Evolutionary conservation across 2,797 vertebrate species (phyloP), one percentile per base, ranked within the genome.

Genomic region (Amphiprion clarkii): DNA sequence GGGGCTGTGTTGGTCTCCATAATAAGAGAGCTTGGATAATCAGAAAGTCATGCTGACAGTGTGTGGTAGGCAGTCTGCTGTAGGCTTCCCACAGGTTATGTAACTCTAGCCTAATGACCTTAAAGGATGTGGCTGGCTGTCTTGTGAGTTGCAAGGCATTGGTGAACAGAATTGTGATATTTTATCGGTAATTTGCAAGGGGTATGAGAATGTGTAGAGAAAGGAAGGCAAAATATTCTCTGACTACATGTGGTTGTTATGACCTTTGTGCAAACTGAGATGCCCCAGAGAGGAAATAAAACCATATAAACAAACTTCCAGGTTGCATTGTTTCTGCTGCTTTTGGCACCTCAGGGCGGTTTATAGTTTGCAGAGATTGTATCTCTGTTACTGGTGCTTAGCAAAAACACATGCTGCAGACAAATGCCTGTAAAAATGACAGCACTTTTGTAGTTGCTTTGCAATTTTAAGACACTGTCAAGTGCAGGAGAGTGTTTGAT

Each of bases 21-120:
- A 89, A 90, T 88, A 88, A 85, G 86, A 92, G 87, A 71, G 76
- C 86, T 81, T 78, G 85, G 82, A 89, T 90, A 93, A 88, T 91
- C 89, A 87, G 87, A 89, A 88, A 93, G 90, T 90, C 89, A 92
- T 92, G 90, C 84, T 87, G 83, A 91, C 88, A 81, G 88, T 86
- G 87, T 91, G 88, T 87, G 88, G 88, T 79, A 82, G 88, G 83
- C 89, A 79, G 87, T 86, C 72, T 86, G 87, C 83, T 84, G 83
- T 84, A 83, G 79, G 87, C 88, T 92, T 87, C 83, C 86, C 87
- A 88, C 83, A 85, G 85, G 84, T 92, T 93, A 92, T 89, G 88
- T 90, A 93, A 93, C 89, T 82, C 82, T 84, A 91, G 82, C 86
- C 87, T 87, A 87, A 89, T 92, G 92, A 91, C 89, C 89, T 91